Evolutionary conservation across 2,797 vertebrate genomes (phyloP).

Genomic region (Etheostoma perlongum): DNA sequence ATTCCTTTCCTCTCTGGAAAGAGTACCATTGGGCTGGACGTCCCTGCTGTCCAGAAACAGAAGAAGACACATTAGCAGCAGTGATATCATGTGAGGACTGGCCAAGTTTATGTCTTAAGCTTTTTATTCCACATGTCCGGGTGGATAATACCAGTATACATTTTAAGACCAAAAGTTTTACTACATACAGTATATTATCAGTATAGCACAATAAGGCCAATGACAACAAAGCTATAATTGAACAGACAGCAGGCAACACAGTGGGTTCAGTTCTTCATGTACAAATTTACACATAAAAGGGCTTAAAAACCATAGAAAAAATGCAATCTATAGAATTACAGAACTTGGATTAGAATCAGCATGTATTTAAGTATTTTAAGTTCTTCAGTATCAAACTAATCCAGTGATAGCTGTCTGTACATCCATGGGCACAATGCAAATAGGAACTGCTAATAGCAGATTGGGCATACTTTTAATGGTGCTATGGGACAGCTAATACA

Average conservation of each 20-base stretch:
- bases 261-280: not conserved
- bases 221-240: not conserved
- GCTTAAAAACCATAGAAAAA: not conserved
- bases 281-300: not conserved
- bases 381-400: not conserved
- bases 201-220: not conserved
- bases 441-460: not conserved
- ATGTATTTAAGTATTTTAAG: not conserved
- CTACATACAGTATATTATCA: not conserved
- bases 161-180: not conserved
- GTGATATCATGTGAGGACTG: fast-evolving
- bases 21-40: not conserved
- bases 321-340: not conserved
- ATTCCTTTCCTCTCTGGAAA: slow-evolving; percentile 74
- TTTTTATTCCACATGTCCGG: not conserved
- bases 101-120: not conserved
- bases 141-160: not conserved
- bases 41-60: slow-evolving; percentile 41
- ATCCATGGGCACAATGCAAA: not conserved
- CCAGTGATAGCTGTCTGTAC: not conserved
- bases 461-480: not conserved
- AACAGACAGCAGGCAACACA: not conserved
- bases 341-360: not conserved
- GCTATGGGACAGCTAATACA: not conserved
- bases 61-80: slow-evolving; percentile 69